A percentile compares a stretch with the other conserved stretches of the same genome.
phyloP scores from a whole-genome alignment of 2,113 vertebrate species.

The Macquaria ambigua region DNA sequence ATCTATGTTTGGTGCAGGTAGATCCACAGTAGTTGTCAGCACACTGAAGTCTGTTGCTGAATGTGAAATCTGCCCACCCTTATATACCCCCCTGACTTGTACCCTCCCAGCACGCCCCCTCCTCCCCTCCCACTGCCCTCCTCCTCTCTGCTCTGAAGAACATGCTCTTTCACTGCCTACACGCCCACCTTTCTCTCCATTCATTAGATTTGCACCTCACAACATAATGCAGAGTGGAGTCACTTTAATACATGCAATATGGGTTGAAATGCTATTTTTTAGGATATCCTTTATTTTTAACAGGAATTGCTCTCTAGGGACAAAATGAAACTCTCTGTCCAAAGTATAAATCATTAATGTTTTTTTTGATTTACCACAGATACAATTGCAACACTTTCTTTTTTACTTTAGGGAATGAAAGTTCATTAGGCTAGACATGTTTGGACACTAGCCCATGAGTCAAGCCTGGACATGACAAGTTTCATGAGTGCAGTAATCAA shows the following conservation, averaged over 20 bases:
- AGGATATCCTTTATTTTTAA: not conserved
- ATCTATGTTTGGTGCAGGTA: constrained; percentile 8
- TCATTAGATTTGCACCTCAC: constrained; percentile 28
- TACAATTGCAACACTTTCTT: not conserved
- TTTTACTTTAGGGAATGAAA: not conserved
- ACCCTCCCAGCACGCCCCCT: constrained; percentile 57
- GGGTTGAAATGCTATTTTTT: not conserved
- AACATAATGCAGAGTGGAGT: not conserved
- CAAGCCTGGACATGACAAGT: constrained; percentile 47
- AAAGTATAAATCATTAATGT: not conserved
- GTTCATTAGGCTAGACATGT: constrained; percentile 32
- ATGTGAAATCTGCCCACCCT: constrained; percentile 55
- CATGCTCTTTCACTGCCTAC: constrained; percentile 37
- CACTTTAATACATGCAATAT: not conserved
- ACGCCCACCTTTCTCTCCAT: constrained; percentile 31
- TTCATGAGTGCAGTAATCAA: constrained; percentile 28
- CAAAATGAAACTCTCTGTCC: not conserved
- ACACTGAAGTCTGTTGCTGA: constrained; percentile 60
- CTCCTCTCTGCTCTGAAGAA: constrained; percentile 30
- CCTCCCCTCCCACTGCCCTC: constrained; percentile 45
- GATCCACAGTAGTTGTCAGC: constrained; percentile 34
- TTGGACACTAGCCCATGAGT: constrained; percentile 15
- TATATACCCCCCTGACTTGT: constrained; percentile 70
- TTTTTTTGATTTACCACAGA: not conserved
- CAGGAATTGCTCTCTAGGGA: not conserved